Conservation (phyloP, 2,888 invertebrate genomes). For the Laothoe populi region DNA sequence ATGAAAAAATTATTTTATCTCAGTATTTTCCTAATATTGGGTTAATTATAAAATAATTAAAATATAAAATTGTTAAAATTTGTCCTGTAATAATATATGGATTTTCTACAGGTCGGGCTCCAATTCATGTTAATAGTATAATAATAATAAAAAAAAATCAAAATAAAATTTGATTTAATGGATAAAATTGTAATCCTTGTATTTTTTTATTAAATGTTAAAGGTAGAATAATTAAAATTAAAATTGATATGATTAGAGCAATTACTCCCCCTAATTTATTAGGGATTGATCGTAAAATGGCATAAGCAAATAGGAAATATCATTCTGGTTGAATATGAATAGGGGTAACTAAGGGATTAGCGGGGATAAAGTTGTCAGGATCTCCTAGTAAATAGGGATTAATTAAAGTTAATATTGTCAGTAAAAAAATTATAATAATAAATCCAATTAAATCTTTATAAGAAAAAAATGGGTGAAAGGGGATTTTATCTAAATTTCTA, state of each 20-base stretch:
- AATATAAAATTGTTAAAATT: slow-evolving; percentile 85
- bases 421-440: slow-evolving; percentile 80
- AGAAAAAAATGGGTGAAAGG: slow-evolving; percentile 87
- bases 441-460: slow-evolving; percentile 87
- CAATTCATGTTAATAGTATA: slow-evolving; percentile 89
- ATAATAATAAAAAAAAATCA: slow-evolving; percentile 84
- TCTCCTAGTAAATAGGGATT: slow-evolving; percentile 87
- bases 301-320: slow-evolving; percentile 93
- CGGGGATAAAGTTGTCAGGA: slow-evolving; percentile 90
- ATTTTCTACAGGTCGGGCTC: slow-evolving; percentile 87
- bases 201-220: slow-evolving; percentile 83
- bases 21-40: slow-evolving; percentile 79
- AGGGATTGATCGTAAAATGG: slow-evolving; percentile 91
- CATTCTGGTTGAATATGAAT: slow-evolving; percentile 93
- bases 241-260: slow-evolving; percentile 87
- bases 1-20: slow-evolving; percentile 82
- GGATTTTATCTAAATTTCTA: slow-evolving; percentile 88
- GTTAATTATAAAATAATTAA: slow-evolving; percentile 83
- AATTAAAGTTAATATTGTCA: slow-evolving; percentile 80
- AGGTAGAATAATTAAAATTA: slow-evolving; percentile 87
- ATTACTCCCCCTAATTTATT: slow-evolving; percentile 92
- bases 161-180: slow-evolving; percentile 85
- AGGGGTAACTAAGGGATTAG: slow-evolving; percentile 88
- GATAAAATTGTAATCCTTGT: slow-evolving; percentile 86
- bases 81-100: slow-evolving; percentile 87